Conservation (phyloP, 2,113 vertebrate genomes). For the Cyprinodon variegatus region DNA sequence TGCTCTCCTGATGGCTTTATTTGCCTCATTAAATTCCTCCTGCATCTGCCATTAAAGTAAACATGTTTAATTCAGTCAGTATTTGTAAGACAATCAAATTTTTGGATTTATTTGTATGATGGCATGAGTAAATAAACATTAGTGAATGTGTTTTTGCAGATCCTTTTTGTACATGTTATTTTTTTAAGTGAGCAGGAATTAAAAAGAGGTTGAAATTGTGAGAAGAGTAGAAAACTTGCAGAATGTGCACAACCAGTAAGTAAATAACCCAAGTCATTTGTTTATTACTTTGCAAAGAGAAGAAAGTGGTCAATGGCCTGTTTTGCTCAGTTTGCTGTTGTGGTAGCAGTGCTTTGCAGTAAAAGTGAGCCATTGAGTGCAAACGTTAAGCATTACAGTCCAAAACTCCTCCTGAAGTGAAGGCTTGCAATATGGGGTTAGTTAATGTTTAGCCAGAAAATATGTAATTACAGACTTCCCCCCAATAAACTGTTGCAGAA, state of each 20-base stretch:
- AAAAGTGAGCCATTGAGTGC: conserved; percentile 42
- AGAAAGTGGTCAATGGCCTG: not conserved
- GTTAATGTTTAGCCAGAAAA: conserved; percentile 93
- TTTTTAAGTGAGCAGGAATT: not conserved
- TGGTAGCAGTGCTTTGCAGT: conserved; percentile 16
- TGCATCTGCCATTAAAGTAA: not conserved
- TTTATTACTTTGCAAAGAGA: conserved; percentile 32
- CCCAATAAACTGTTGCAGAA: conserved; percentile 87
- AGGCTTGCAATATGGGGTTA: conserved; percentile 80
- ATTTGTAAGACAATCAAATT: no score
- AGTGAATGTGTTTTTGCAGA: no score
- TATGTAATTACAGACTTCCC: conserved; percentile 91
- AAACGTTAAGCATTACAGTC: conserved; percentile 22
- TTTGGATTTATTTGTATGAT: not conserved
- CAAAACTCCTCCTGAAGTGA: conserved; percentile 35
- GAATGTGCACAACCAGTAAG: conserved; percentile 6
- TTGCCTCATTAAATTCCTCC: not conserved
- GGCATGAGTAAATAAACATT: no score
- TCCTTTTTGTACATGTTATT: no score
- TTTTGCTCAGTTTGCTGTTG: conserved; percentile 13
- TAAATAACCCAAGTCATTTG: not conserved
- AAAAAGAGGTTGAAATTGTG: not conserved
- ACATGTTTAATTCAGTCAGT: not conserved
- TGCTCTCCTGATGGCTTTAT: not conserved
- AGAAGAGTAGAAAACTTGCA: no score